Evolutionary conservation across 2,797 vertebrate species (phyloP).

Genomic region (Anableps anableps): DNA sequence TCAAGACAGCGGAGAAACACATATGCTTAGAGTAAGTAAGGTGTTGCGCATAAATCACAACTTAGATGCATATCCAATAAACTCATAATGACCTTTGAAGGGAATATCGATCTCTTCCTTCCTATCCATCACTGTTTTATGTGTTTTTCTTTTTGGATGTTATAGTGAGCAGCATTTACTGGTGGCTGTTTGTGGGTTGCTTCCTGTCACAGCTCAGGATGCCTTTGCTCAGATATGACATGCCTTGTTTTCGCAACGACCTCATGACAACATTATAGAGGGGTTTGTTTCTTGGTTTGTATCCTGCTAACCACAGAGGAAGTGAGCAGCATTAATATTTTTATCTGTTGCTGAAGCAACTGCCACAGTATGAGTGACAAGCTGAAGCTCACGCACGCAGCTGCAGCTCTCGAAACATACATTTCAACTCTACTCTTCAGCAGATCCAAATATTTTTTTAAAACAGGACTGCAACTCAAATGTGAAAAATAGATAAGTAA

Average conservation of each 20-base stretch:
- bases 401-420: neutral
- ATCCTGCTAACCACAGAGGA: conserved; percentile 63
- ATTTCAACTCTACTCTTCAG: neutral
- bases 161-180: neutral
- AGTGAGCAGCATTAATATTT: conserved; percentile 57
- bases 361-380: conserved; percentile 10
- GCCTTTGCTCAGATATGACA: conserved; percentile 17
- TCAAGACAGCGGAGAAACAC: neutral
- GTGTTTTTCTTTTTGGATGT: neutral
- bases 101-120: neutral
- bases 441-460: neutral
- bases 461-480: neutral
- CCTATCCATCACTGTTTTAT: neutral
- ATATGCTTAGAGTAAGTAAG: neutral
- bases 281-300: conserved; percentile 15
- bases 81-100: neutral
- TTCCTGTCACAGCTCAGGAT: conserved; percentile 29
- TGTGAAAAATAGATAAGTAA: neutral
- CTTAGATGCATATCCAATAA: neutral
- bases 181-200: conserved; percentile 3
- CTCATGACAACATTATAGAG: neutral
- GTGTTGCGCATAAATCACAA: neutral
- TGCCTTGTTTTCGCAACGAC: conserved; percentile 19
- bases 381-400: neutral
- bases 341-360: conserved; percentile 46